These are phyloP conservation scores for Lasioglossum figueresi DNA, from an alignment of 2,888 invertebrate species.

Conservation along the genomic window DNA sequence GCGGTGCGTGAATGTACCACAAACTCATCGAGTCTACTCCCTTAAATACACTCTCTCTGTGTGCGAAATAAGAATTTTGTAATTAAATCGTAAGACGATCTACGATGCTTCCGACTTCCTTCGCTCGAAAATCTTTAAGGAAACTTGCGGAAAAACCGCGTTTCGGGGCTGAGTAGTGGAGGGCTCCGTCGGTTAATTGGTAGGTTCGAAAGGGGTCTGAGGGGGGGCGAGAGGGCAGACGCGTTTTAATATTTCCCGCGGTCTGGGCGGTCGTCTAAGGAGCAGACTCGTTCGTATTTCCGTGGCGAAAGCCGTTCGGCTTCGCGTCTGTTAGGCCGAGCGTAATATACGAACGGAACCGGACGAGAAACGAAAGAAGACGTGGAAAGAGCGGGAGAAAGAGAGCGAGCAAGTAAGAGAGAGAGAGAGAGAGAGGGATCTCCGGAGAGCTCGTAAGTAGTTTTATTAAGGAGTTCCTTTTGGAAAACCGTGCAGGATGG, in stretches of 20 bases:
- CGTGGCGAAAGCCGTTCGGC: constrained; percentile 42
- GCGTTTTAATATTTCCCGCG: constrained; percentile 58
- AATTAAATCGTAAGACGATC: too few relatives aligned
- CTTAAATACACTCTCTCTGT: too few relatives aligned
- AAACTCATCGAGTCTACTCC: too few relatives aligned
- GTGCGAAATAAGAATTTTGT: too few relatives aligned
- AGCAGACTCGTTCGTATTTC: constrained; percentile 59
- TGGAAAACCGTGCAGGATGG: constrained; percentile 69
- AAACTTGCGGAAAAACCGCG: neutral
- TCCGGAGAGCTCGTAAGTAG: constrained; percentile 67
- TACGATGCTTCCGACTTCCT: neutral
- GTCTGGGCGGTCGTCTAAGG: constrained; percentile 23
- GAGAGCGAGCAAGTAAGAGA: constrained; percentile 39
- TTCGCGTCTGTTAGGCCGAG: constrained; percentile 57
- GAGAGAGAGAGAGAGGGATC: constrained; percentile 47
- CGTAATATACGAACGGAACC: constrained; percentile 66
- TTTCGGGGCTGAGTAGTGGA: neutral
- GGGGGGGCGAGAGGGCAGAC: constrained; percentile 22
- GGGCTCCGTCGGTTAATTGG: constrained; percentile 19
- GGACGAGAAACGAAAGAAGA: constrained; percentile 53
- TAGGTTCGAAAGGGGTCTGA: neutral
- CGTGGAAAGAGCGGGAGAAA: constrained; percentile 32
- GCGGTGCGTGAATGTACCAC: too few relatives aligned
- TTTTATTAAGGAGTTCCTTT: constrained; percentile 76
- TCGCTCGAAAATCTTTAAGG: neutral